Evolutionary conservation across 2,888 invertebrate species (phyloP).

Genomic region (Drepanosiphum platanoidis): DNA sequence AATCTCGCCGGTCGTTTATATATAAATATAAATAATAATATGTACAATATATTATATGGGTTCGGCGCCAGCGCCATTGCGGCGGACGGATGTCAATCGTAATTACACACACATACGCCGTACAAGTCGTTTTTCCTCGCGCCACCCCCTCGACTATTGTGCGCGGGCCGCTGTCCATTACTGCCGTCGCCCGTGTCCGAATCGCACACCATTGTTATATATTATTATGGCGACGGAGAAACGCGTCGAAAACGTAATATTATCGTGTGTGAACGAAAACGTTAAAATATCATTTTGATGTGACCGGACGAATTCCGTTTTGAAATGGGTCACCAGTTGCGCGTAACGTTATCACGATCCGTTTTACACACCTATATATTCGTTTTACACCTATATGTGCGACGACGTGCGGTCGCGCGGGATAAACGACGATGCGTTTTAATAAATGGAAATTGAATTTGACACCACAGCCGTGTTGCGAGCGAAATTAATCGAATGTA

Average conservation of each 20-base stretch:
- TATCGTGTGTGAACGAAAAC: not conserved
- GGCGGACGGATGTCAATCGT: conserved; percentile 15
- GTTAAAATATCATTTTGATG: not conserved
- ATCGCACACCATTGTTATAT: no score
- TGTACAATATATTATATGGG: no score
- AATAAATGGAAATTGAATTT: not conserved
- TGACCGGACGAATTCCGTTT: not conserved
- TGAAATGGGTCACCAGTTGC: not conserved
- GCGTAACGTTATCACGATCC: no score
- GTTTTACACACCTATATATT: no score
- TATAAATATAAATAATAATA: no score
- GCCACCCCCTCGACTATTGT: not conserved
- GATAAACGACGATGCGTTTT: not conserved
- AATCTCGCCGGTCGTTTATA: conserved; percentile 24
- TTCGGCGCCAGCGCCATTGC: conserved; percentile 25
- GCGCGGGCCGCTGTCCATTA: not conserved
- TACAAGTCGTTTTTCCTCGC: conserved; percentile 8
- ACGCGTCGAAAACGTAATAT: not conserved
- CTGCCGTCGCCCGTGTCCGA: not conserved
- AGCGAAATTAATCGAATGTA: not conserved
- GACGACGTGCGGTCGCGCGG: no score
- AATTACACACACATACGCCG: conserved; percentile 18
- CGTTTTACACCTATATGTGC: no score
- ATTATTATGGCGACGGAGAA: no score
- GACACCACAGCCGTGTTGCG: not conserved